Evolutionary conservation across 2,113 vertebrate species (phyloP), one percentile per base, ranked within the genome.

Genomic region (Anolis carolinensis): DNA sequence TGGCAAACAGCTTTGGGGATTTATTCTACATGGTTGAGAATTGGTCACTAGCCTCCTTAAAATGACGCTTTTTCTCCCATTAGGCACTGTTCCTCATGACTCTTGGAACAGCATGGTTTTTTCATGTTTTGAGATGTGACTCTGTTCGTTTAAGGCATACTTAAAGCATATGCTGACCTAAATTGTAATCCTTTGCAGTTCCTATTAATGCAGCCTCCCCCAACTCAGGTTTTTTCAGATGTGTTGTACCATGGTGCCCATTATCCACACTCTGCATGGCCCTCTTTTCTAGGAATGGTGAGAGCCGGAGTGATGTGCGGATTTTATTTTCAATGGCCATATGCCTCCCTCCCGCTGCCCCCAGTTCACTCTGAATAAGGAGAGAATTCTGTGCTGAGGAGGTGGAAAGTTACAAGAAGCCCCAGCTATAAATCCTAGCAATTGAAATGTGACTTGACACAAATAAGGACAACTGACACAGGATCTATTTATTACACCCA

Each of bases 401-500:
- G 68, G 74, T 91, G 77, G 88, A 81, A 90, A 77, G 88, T 84
- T 0, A 0, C 81, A 90, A 78, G 68, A 77, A 90, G 83, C 11
- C 34, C 65, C 50, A 62, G 30, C 77, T 77, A 87, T 90, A 90
- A 84, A 48, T 83, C 4, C 5, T 67, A 82, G 85, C 86, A 92
- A 90, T 90, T 93, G 92, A 92, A 91, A 93, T 89, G 86, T 92
- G 92, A 76, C 55, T 91, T 91, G 90, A 90, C 81, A 86, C 91
- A 90, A 92, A 88, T 90, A 89, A 88, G 88, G 91, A 88, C 83
- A 88, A 88, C 86, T 88, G 93, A 86, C 89, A 90, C 77, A 67
- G 85, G 85, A 92, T 94, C 92, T 87, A 87, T 92, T 74, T 93
- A 91, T 87, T 92, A 86, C 87, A 23, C 89, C 89, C 90, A 88